Base-by-base conservation (phyloP, 2,113 vertebrate genomes). In the Apaloderma vittatum region DNA sequence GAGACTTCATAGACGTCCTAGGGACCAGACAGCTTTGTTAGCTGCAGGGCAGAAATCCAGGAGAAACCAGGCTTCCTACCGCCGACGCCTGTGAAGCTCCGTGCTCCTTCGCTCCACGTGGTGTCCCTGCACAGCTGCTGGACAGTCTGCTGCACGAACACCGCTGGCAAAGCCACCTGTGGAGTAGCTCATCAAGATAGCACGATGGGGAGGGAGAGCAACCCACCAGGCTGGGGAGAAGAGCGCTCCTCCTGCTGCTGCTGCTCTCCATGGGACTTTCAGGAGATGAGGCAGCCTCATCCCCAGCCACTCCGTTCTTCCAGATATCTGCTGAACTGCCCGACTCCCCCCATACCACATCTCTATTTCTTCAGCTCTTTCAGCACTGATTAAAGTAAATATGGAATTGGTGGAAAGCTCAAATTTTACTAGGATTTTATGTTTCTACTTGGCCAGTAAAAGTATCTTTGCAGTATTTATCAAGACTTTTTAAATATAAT, bases 401-500 rank as follows among this genome's bases (percentile, higher is more conserved):
- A 17, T 1, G 6, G 37, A 86, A 52, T 55, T 43, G 30, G 36
- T 45, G 12, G 24, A 40, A 88, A 72, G 61, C 13, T 16, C 72
- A n/a, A 57, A 27, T 71, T 79, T 67, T 61, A 27, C 30, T 26
- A 46, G 58, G 61, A 52, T 78, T 78, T 58, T 46, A 46, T 73
- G 8, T 19, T 78, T 89, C 83, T 70, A 3, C 22, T 54, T 72
- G 66, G 36, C 27, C 65, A 78, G 27, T 52, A 43, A 21, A 91
- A 65, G n/a, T 72, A 49, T 32, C 51, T 87, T 52, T 46, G 24
- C 32, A 27, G n/a, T 77, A 14, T 26, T 90, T 23, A 57, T 40
- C 36, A 86, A 84, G 55, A 11, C 62, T 54, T 76, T 93, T 94
- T 63, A 57, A n/a, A 80, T 40, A 59, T 66, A 49, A 87, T 90